phyloP scores from a whole-genome alignment of 2,797 vertebrate species.

The Gymnothorax reevesii region DNA sequence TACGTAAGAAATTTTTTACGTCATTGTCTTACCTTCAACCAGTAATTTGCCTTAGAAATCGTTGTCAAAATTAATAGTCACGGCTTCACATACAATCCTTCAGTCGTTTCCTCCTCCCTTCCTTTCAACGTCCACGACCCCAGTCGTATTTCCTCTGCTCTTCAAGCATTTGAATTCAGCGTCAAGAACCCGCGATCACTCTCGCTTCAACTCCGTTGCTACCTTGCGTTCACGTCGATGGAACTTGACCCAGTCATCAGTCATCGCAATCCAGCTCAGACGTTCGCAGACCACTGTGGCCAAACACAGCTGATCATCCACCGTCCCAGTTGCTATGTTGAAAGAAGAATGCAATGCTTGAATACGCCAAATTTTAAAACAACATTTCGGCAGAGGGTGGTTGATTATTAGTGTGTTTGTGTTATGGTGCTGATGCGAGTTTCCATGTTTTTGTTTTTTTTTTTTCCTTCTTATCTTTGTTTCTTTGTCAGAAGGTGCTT shows the following conservation, averaged over 20 bases:
- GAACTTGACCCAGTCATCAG: not conserved
- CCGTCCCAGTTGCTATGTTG: constrained; percentile 51
- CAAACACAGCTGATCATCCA: constrained; percentile 43
- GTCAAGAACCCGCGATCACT: not conserved
- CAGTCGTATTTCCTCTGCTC: constrained; percentile 12
- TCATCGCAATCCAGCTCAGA: constrained; percentile 36
- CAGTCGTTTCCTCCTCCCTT: constrained; percentile 47
- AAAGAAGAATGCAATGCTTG: constrained; percentile 55
- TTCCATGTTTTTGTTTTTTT: constrained; percentile 67
- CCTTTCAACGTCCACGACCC: constrained; percentile 52
- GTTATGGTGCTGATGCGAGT: constrained; percentile 77
- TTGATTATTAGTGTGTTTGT: constrained; percentile 45
- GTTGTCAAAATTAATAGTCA: constrained; percentile 36
- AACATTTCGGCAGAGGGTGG: constrained; percentile 43
- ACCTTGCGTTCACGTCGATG: not conserved
- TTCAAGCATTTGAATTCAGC: not conserved
- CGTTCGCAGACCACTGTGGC: constrained; percentile 30
- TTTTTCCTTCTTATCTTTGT: too few species aligned
- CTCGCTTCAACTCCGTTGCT: constrained; percentile 7
- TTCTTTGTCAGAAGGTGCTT: constrained; percentile 47
- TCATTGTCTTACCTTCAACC: constrained; percentile 57
- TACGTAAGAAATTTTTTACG: not conserved
- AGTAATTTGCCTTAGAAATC: constrained; percentile 52
- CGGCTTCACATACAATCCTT: constrained; percentile 33
- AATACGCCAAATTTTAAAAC: constrained; percentile 51